phyloP scores from a whole-genome alignment of 2,888 invertebrate genomes.

The Stramonita haemastoma region DNA sequence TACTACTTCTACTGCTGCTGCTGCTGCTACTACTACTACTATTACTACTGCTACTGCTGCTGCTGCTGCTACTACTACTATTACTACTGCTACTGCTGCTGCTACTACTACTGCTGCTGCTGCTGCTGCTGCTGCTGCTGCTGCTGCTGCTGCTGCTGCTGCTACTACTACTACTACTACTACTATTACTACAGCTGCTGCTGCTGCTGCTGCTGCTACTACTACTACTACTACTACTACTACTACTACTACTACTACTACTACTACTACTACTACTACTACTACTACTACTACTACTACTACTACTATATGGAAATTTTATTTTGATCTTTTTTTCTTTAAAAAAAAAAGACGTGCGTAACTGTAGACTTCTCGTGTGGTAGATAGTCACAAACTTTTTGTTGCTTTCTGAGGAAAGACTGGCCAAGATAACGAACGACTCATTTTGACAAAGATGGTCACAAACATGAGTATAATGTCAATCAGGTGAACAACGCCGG shows the following conservation, averaged over 20 bases:
- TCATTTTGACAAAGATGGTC: no score
- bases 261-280: slow-evolving; percentile 34
- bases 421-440: no score
- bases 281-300: neutral
- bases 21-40: slow-evolving; percentile 33
- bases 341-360: no score
- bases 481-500: neutral
- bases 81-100: no score
- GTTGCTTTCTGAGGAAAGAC: no score
- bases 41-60: neutral
- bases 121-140: slow-evolving; percentile 28
- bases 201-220: neutral
- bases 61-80: neutral
- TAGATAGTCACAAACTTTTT: no score
- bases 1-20: slow-evolving; percentile 37
- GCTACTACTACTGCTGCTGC: neutral
- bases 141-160: slow-evolving; percentile 11
- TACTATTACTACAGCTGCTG: neutral
- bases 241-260: slow-evolving; percentile 26
- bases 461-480: no score
- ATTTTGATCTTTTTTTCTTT: no score
- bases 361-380: no score
- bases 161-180: neutral
- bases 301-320: neutral
- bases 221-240: neutral